Evolutionary conservation across 2,797 vertebrate genomes (phyloP).

Genomic region (Ciconia nigra): DNA sequence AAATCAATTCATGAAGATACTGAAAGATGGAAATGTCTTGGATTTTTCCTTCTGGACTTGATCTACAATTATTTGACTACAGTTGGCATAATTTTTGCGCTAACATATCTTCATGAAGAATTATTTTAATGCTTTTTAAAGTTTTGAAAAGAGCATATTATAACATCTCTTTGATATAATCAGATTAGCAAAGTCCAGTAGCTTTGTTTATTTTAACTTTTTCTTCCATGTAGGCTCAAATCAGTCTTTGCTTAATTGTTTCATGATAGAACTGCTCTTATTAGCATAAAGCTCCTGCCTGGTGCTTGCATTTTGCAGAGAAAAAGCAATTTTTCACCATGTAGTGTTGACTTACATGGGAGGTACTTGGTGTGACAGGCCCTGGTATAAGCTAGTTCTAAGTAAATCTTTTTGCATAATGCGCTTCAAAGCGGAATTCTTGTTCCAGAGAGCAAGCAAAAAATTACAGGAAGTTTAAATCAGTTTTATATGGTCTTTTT

Average conservation of each 20-base stretch:
- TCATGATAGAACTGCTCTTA: not conserved
- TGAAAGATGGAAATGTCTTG: not conserved
- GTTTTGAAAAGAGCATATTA: not conserved
- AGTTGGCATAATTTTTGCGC: not conserved
- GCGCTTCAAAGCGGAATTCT: not conserved
- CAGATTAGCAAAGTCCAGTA: not conserved
- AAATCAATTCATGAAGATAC: not conserved
- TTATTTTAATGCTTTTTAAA: not conserved
- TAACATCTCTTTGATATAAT: not conserved
- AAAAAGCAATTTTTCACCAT: not conserved
- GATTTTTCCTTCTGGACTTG: not conserved
- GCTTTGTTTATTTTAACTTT: not conserved
- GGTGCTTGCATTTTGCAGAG: not conserved
- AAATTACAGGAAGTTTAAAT: not conserved
- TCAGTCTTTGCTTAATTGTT: not conserved
- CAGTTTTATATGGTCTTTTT: not conserved
- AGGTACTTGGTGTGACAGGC: not conserved
- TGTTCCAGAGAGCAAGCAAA: not conserved
- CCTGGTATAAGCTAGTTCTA: not conserved
- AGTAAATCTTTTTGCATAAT: not conserved
- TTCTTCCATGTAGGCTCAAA: not conserved
- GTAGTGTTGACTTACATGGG: not conserved
- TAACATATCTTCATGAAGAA: not conserved
- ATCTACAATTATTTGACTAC: conserved; percentile 1
- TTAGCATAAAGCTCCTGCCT: not conserved